Percentiles rank a stretch among this genome's conserved stretches.
phyloP scores from a whole-genome alignment of 2,113 vertebrate species.

The Empidonax alnorum region DNA sequence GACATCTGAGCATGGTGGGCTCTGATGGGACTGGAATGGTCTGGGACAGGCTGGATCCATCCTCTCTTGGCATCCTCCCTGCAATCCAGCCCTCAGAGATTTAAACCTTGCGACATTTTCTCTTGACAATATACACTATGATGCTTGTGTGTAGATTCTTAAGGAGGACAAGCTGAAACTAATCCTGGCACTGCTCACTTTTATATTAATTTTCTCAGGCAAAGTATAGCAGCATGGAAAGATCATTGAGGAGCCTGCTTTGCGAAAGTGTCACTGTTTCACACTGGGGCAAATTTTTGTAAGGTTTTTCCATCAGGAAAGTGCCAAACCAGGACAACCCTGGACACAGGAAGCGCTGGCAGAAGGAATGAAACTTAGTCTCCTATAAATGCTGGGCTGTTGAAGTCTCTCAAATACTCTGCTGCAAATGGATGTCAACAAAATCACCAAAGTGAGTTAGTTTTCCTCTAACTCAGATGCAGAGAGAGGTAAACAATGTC shows the following conservation, averaged over 20 bases:
- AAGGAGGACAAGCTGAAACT: background rate
- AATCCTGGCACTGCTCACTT: background rate
- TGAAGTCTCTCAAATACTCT: background rate
- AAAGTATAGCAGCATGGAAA: background rate
- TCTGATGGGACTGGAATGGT: rapidly evolving
- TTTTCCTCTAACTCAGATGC: background rate
- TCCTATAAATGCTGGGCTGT: background rate
- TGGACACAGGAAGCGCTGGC: background rate
- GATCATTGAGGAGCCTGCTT: background rate
- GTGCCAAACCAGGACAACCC: background rate
- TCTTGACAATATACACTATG: background rate
- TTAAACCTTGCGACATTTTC: background rate
- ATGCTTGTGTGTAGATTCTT: background rate
- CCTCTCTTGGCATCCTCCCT: background rate
- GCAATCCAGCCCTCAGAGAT: background rate
- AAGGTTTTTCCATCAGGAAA: background rate
- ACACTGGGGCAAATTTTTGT: background rate
- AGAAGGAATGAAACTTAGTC: background rate
- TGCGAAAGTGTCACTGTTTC: background rate
- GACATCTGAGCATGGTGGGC: background rate
- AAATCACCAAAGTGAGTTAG: background rate
- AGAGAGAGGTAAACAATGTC: background rate
- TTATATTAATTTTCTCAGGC: background rate
- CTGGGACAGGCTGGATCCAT: background rate
- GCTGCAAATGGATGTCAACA: background rate